Evolutionary conservation across 2,113 vertebrate species (phyloP).

Genomic region (Ariopsis seemanni): DNA sequence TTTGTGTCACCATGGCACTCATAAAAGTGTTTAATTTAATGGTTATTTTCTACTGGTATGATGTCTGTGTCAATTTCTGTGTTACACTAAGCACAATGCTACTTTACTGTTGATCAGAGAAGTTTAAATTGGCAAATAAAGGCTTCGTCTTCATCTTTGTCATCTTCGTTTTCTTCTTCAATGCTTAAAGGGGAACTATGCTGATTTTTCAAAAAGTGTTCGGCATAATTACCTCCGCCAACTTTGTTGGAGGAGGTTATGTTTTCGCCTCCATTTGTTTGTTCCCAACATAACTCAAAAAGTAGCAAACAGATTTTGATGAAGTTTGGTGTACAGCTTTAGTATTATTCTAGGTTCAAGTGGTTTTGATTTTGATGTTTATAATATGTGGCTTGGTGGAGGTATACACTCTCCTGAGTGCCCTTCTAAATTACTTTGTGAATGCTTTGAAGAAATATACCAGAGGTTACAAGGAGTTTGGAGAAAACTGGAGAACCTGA

Average conservation of each 20-base stretch:
- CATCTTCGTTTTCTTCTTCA: too few species aligned
- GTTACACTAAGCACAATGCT: background rate
- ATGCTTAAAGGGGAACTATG: background rate
- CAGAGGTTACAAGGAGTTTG: background rate
- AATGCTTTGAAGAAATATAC: background rate
- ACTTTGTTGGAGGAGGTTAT: too few species aligned
- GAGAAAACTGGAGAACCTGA: background rate
- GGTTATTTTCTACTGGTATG: background rate
- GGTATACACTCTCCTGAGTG: too few species aligned
- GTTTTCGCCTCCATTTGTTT: too few species aligned
- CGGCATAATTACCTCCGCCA: background rate
- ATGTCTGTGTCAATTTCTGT: background rate
- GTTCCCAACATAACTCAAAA: too few species aligned
- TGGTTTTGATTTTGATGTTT: too few species aligned
- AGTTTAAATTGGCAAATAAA: background rate
- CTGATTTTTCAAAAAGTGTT: background rate
- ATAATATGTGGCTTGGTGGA: too few species aligned
- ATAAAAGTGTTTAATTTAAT: background rate
- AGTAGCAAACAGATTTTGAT: too few species aligned
- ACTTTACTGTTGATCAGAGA: background rate
- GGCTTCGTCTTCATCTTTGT: too few species aligned
- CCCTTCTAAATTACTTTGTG: too few species aligned
- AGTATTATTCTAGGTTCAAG: too few species aligned
- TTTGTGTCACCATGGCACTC: background rate
- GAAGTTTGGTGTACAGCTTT: too few species aligned